Evolutionary conservation across 2,113 vertebrate species (phyloP).

Genomic region (Odocoileus hemionus): DNA sequence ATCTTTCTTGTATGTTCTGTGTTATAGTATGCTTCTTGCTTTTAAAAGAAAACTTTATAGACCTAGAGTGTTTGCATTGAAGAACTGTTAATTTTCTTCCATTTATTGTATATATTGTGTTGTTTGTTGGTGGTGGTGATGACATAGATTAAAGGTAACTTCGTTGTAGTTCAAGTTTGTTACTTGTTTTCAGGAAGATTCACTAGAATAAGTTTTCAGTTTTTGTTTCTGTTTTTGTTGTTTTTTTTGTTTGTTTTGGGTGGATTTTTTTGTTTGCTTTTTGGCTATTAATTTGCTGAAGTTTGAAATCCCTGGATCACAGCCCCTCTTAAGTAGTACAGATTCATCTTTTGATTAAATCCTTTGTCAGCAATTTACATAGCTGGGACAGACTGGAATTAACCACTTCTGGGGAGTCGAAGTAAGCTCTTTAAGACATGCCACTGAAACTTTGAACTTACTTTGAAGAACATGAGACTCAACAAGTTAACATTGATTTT

Average conservation of each 20-base stretch:
- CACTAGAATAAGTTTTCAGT: background rate
- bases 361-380: background rate
- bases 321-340: background rate
- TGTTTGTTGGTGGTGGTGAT: background rate
- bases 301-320: background rate
- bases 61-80: background rate
- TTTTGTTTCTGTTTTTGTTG: background rate
- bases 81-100: background rate
- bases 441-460: background rate
- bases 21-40: background rate
- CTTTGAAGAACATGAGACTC: background rate
- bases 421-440: background rate
- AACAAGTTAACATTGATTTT: background rate
- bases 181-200: background rate
- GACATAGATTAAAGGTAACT: background rate
- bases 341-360: background rate
- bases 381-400: background rate
- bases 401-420: background rate
- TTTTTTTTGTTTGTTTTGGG: background rate
- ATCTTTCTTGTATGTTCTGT: background rate
- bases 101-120: background rate
- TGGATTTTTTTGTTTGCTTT: background rate
- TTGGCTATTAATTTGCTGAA: background rate
- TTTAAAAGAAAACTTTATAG: constrained; percentile 2
- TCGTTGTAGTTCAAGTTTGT: background rate